Conservation (phyloP, 1,140 invertebrate genomes). For the Akabosia matsudoensis region DNA sequence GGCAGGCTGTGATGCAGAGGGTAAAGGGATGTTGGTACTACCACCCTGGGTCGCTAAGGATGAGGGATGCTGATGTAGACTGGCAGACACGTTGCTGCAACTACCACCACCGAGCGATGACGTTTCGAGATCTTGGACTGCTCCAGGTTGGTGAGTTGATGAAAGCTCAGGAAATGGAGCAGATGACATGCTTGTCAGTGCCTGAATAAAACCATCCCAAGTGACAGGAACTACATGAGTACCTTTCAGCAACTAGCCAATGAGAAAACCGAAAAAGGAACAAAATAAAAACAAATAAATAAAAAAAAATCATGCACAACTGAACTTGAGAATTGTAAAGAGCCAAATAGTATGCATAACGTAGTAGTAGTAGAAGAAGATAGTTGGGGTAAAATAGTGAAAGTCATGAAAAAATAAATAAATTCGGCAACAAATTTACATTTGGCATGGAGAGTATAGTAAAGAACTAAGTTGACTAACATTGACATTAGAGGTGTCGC, state of each 20-base stretch:
- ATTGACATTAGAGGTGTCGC: slow-evolving; percentile 4
- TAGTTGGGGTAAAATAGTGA: too few species aligned
- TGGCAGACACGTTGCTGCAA: too few species aligned
- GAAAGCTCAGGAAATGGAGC: slow-evolving; percentile 46
- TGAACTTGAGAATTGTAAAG: too few species aligned
- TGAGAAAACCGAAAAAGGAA: not conserved
- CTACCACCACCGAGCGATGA: not conserved
- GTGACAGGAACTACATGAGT: not conserved
- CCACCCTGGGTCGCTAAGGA: not conserved
- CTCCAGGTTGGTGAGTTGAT: not conserved
- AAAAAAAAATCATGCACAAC: slow-evolving; percentile 7
- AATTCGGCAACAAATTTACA: too few species aligned
- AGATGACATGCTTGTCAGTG: slow-evolving; percentile 56
- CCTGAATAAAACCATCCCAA: slow-evolving; percentile 49
- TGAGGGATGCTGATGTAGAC: not conserved
- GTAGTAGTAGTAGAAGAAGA: too few species aligned
- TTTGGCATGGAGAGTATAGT: too few species aligned
- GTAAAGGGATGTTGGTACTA: not conserved
- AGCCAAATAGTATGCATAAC: too few species aligned
- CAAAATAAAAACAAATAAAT: not conserved
- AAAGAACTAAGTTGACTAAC: slow-evolving; percentile 16
- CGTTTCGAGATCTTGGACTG: not conserved
- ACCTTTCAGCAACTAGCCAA: not conserved
- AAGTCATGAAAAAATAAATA: too few species aligned
- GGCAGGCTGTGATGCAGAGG: not conserved